These are phyloP conservation scores for Drosophila arizonae DNA, from an alignment of 1,140 invertebrate species.

Conservation along the genomic window DNA sequence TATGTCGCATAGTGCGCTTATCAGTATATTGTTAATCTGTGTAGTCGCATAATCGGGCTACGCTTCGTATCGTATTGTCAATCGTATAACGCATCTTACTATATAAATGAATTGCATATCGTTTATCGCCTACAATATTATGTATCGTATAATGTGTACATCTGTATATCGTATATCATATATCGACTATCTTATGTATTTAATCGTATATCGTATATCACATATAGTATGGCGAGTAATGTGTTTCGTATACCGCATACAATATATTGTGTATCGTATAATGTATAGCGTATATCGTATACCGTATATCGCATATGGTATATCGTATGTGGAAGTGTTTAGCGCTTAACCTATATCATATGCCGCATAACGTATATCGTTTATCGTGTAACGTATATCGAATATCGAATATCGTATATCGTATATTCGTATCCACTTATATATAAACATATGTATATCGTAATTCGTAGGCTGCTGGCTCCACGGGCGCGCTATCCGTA, in stretches of 20 bases:
- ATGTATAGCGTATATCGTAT: conserved; percentile 1
- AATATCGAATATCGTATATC: conserved; percentile 28
- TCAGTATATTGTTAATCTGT: conserved; percentile 11
- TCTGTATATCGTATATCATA: neutral
- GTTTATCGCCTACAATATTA: conserved; percentile 27
- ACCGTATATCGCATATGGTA: conserved; percentile 38
- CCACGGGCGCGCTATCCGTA: conserved; percentile 83
- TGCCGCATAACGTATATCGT: neutral
- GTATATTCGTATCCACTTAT: conserved; percentile 19
- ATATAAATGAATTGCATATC: conserved; percentile 20
- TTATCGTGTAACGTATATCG: conserved; percentile 74
- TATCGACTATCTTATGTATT: neutral
- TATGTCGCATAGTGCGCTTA: conserved; percentile 26
- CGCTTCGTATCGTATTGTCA: neutral
- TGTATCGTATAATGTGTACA: conserved; percentile 6
- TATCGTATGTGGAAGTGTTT: conserved; percentile 19
- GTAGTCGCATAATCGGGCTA: conserved; percentile 25
- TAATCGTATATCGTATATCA: conserved; percentile 70
- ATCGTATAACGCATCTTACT: conserved; percentile 11
- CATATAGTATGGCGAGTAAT: conserved; percentile 20
- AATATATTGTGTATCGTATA: conserved; percentile 33
- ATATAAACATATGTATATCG: conserved; percentile 84
- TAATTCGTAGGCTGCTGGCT: conserved; percentile 85
- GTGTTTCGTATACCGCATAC: conserved; percentile 75
- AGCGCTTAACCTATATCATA: neutral